Conservation (phyloP, 1,140 invertebrate species). For the Watersipora subatra region DNA sequence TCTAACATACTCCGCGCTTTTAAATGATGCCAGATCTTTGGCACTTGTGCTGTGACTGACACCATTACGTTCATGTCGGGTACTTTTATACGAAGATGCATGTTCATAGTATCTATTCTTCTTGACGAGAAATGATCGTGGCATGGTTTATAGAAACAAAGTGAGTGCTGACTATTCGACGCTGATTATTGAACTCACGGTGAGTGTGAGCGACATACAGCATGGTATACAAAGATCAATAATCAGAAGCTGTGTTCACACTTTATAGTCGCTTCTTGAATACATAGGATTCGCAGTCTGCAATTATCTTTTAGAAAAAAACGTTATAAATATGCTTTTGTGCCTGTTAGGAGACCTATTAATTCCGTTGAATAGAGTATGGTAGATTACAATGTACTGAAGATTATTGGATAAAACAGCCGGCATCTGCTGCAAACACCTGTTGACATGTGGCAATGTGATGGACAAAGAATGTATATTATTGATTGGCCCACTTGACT, state of each 20-base stretch:
- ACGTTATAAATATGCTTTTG: not conserved
- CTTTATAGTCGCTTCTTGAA: too few relatives aligned
- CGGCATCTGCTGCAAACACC: not conserved
- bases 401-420: not conserved
- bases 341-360: not conserved
- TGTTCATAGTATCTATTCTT: conserved; percentile 41
- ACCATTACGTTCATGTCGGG: too few relatives aligned
- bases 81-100: too few relatives aligned
- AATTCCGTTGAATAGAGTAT: not conserved
- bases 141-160: conserved; percentile 19
- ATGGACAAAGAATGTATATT: not conserved
- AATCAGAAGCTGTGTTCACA: not conserved
- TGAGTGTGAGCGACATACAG: not conserved
- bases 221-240: not conserved
- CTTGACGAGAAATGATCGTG: conserved; percentile 39
- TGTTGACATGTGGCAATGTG: not conserved
- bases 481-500: too few relatives aligned
- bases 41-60: too few relatives aligned
- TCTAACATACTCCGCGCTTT: too few relatives aligned
- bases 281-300: too few relatives aligned
- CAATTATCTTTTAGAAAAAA: not conserved
- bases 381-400: not conserved
- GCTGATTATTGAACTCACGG: not conserved
- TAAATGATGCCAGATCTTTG: too few relatives aligned
- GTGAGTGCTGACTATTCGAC: too few relatives aligned